Base-by-base conservation (phyloP, 2,888 invertebrate species). In the Macropis europaea region DNA sequence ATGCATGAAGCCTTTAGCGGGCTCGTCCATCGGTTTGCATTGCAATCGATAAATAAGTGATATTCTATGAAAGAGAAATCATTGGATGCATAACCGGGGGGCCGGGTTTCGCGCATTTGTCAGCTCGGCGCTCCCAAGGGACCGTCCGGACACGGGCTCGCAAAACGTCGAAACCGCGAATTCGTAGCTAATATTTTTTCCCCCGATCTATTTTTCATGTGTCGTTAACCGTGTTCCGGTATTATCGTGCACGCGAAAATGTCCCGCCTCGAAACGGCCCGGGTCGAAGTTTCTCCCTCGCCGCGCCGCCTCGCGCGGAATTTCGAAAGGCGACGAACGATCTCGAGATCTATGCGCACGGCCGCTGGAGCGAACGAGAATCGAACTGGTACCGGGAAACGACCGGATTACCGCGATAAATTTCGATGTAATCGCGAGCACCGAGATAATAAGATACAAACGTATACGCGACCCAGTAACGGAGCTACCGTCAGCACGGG, bases 381-480 rank as follows among this genome's bases (percentile, higher is more conserved):
- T 32, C 34, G 28, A 30, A 42, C 13, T 19, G 47, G 4, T 13
- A 7, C 57, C 13, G 26, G 24, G 30, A 13, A 38, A 30, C 47
- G 36, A 13, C 45, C 50, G 60, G 63, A 67, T 70, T 42, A 60
- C 50, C 50, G 60, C 53, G 75, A 69, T 57, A 62, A 72, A 72
- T 61, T 61, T 61, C 22, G 52, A 72, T 42, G 38, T 47, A 69
- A 69, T 74, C 67, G 74, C 43, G 32, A 45, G 40, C 57, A 19
- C 22, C 36, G 47, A 32, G 67, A 74, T 75, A 71, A 75, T 63
- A 70, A 75, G 75, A 70, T 73, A 68, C 64, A 69, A 66, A 60
- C 47, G 69, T 67, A 56, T 52, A 59, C 54, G 64, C 75, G 77
- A 77, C 77, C 71, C 62, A 69, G 76, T 73, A 73, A 73, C 66